Conservation (phyloP, 2,113 vertebrate species). For the Lamprotornis superbus region DNA sequence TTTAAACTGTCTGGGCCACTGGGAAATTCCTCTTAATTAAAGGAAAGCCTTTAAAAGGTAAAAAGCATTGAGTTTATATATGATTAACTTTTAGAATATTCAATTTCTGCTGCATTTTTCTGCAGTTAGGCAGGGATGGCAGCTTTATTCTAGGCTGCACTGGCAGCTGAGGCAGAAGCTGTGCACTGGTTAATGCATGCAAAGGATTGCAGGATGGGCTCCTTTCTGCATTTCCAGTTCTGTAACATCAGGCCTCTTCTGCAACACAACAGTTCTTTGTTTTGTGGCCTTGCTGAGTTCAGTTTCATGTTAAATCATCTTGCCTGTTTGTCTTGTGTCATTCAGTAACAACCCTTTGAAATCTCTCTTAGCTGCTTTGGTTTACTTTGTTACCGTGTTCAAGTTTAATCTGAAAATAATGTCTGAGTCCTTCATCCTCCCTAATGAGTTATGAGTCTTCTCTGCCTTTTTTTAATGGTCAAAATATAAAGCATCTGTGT, state of each 20-base stretch:
- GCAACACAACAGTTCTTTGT: not conserved
- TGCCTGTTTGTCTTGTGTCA: conserved; percentile 53
- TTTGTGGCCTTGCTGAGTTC: not conserved
- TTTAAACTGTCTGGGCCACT: conserved; percentile 39
- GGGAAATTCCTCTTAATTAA: conserved; percentile 59
- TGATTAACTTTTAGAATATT: not conserved
- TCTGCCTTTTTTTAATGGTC: not conserved
- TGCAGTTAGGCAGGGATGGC: not conserved
- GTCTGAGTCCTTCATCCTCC: conserved; percentile 2
- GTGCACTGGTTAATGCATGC: not conserved
- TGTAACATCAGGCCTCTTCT: not conserved
- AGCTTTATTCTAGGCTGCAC: not conserved
- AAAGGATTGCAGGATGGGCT: not conserved
- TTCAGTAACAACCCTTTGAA: conserved; percentile 43
- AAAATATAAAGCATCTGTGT: conserved; percentile 49
- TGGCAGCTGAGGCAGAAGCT: not conserved
- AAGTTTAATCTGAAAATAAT: conserved; percentile 39
- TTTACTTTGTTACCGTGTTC: conserved; percentile 27
- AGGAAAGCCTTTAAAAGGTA: not conserved
- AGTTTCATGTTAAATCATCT: conserved; percentile 23
- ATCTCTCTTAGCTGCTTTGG: conserved; percentile 21
- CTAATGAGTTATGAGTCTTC: conserved; percentile 14
- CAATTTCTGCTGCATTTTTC: not conserved
- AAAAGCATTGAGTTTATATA: not conserved
- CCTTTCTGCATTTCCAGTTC: not conserved